These are phyloP conservation scores for Pelecanus crispus DNA, from an alignment of 2,113 vertebrate genomes.

Conservation along the genomic window DNA sequence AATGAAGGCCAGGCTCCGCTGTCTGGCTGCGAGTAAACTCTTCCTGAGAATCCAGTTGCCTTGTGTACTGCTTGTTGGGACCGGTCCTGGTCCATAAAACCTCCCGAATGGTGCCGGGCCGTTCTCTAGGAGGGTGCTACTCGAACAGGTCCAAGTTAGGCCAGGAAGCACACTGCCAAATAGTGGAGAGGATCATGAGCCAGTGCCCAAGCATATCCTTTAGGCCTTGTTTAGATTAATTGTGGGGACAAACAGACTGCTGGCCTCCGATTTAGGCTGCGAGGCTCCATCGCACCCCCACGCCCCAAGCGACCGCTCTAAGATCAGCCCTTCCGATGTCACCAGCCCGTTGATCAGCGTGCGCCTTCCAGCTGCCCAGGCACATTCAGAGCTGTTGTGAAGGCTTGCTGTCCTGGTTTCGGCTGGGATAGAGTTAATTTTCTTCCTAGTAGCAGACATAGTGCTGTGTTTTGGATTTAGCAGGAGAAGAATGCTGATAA, in stretches of 20 bases:
- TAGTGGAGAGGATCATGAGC: not conserved
- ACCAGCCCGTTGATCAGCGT: too few species aligned
- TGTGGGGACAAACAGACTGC: not conserved
- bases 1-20: not conserved
- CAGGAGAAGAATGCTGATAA: too few species aligned
- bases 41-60: not conserved
- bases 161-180: not conserved
- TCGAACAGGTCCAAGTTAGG: not conserved
- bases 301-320: too few species aligned
- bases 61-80: not conserved
- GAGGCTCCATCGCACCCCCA: not conserved
- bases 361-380: not conserved
- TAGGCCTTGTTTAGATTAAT: not conserved
- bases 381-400: not conserved
- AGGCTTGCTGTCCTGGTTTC: too few species aligned
- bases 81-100: not conserved
- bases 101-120: rapidly evolving
- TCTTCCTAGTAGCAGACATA: too few species aligned
- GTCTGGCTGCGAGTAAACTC: not conserved
- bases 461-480: too few species aligned
- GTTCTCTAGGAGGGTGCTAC: not conserved
- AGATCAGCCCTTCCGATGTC: not conserved
- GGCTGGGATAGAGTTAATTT: too few species aligned
- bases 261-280: not conserved
- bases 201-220: not conserved